Evolutionary conservation across 2,888 invertebrate species (phyloP).

Genomic region (Stomorhina lunata): DNA sequence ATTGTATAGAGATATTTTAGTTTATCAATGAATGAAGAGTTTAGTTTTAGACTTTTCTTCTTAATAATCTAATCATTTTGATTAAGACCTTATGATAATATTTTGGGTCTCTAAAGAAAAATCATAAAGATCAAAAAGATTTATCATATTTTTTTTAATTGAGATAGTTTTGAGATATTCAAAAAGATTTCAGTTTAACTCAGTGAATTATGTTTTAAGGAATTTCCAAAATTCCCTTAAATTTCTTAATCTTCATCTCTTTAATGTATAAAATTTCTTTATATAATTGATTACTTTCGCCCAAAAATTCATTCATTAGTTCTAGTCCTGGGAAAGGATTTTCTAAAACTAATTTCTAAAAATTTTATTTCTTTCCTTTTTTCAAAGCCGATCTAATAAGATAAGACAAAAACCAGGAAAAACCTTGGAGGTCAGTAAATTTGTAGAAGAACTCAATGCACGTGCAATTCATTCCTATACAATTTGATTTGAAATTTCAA

Average conservation of each 20-base stretch:
- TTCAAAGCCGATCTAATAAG: background rate
- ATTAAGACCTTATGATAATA: background rate
- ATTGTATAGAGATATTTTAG: background rate
- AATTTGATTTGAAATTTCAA: background rate
- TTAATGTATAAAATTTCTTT: background rate
- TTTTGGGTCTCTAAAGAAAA: background rate
- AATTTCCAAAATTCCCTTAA: too few relatives aligned
- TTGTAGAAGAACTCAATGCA: background rate
- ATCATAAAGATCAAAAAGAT: background rate
- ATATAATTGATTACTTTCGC: too few relatives aligned
- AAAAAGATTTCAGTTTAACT: background rate
- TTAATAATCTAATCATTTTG: background rate
- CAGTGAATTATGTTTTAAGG: too few relatives aligned
- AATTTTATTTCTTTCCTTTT: background rate
- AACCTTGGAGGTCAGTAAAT: slow-evolving; percentile 7
- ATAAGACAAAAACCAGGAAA: background rate
- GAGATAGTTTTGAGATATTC: background rate
- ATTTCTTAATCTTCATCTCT: background rate
- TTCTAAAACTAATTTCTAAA: background rate
- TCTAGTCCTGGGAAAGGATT: background rate
- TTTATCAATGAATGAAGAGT: background rate
- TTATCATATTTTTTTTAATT: background rate
- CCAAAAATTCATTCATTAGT: background rate
- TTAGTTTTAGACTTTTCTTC: background rate
- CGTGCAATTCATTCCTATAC: too few relatives aligned